Evolutionary conservation across 2,797 vertebrate species (phyloP).

Genomic region (Limnodromus scolopaceus): DNA sequence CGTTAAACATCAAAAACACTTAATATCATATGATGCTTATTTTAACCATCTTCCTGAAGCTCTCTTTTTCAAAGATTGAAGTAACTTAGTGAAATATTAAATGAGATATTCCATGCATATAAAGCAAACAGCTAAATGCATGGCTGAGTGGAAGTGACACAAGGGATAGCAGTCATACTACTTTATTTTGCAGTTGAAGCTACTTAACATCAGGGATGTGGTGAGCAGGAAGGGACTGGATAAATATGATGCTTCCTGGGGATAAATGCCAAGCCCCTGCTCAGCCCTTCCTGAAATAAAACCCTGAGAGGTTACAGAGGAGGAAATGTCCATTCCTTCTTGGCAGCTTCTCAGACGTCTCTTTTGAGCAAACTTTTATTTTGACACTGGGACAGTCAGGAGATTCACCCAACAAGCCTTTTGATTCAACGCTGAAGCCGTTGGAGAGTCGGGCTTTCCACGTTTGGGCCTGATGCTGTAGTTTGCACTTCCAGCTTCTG

Average conservation of each 20-base stretch:
- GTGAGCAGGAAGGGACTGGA: neutral
- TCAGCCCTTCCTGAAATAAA: conserved; percentile 28
- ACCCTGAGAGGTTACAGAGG: neutral
- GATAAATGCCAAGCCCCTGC: neutral
- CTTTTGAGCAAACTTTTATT: neutral
- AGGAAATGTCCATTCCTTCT: neutral
- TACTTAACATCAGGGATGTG: neutral
- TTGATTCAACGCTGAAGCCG: neutral
- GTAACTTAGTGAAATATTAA: neutral
- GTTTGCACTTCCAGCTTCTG: neutral
- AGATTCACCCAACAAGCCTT: neutral
- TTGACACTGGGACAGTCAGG: neutral
- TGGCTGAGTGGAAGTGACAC: neutral
- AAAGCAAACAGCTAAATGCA: neutral
- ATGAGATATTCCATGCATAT: neutral
- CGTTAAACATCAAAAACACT: neutral
- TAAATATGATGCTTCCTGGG: conserved; percentile 1
- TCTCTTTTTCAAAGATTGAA: neutral
- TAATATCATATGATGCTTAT: conserved; percentile 17
- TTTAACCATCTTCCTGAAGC: neutral
- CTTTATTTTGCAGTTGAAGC: neutral
- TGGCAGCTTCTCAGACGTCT: neutral
- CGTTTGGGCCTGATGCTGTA: neutral
- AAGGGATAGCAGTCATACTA: neutral
- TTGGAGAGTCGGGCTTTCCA: rapidly evolving